phyloP scores from a whole-genome alignment of 2,888 invertebrate species.

The Sarcophaga rosellei region DNA sequence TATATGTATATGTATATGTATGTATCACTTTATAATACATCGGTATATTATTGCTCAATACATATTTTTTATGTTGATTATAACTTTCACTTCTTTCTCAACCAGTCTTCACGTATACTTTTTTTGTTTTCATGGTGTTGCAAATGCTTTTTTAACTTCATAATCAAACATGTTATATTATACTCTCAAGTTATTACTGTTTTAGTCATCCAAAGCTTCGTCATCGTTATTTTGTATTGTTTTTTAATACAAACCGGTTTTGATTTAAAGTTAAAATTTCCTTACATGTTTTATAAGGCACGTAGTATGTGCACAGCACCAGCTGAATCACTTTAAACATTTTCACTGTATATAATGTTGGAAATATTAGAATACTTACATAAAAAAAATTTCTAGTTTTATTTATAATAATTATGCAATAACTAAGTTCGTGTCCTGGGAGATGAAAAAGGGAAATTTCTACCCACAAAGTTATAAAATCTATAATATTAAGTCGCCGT shows the following conservation, averaged over 20 bases:
- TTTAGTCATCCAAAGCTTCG: constrained; percentile 40
- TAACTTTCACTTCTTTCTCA: constrained; percentile 66
- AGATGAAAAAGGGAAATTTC: too few species aligned
- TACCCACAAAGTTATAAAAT: too few species aligned
- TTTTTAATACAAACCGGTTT: constrained; percentile 33
- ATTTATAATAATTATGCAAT: too few species aligned
- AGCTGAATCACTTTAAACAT: too few species aligned
- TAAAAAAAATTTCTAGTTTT: too few species aligned
- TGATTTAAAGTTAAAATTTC: constrained; percentile 27
- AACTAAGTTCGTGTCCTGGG: too few species aligned
- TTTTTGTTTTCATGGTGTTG: constrained; percentile 38
- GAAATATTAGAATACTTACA: too few species aligned
- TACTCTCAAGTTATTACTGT: constrained; percentile 20
- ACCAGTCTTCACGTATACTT: constrained; percentile 36
- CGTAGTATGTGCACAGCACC: too few species aligned
- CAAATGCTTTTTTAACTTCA: constrained; percentile 52
- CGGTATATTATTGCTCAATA: background rate
- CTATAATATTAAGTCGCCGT: too few species aligned
- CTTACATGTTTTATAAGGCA: constrained; percentile 26
- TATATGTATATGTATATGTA: background rate
- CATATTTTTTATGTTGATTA: background rate
- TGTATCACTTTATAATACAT: background rate
- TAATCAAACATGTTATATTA: constrained; percentile 18
- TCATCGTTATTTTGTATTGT: constrained; percentile 5
- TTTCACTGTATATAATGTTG: too few species aligned